Evolutionary conservation across 2,797 vertebrate genomes (phyloP).

Genomic region (Atherinosoma microstoma): DNA sequence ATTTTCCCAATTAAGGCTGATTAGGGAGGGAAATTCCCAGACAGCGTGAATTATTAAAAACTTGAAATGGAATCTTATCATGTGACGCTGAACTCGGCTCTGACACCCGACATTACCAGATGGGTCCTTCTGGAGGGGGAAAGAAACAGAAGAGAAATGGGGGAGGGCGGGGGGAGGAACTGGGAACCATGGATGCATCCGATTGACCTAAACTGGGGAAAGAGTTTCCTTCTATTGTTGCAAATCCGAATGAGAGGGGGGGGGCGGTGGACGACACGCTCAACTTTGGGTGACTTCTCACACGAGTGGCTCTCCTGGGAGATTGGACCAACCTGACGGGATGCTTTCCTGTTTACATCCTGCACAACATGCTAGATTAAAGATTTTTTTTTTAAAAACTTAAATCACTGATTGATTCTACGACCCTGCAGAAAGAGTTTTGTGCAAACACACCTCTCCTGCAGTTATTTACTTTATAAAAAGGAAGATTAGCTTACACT

Average conservation of each 20-base stretch:
- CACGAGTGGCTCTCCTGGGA: not conserved
- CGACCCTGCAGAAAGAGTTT: too few species aligned
- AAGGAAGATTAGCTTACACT: too few species aligned
- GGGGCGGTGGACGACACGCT: too few species aligned
- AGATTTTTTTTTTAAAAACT: too few species aligned
- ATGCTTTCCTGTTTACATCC: not conserved
- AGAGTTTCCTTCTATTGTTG: constrained; percentile 73
- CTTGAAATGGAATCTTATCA: constrained; percentile 74
- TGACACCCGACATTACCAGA: constrained; percentile 65
- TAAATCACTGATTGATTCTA: too few species aligned
- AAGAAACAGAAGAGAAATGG: not conserved
- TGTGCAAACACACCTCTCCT: too few species aligned
- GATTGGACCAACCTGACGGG: not conserved
- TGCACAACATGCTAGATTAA: not conserved
- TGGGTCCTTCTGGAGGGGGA: constrained; percentile 36
- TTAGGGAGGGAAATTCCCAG: constrained; percentile 80
- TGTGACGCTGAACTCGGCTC: constrained; percentile 40
- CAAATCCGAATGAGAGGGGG: not conserved
- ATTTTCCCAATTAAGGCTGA: constrained; percentile 81
- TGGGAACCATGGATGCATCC: constrained; percentile 33
- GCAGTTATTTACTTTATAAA: too few species aligned
- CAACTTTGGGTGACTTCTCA: constrained; percentile 21
- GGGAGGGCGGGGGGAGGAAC: too few species aligned
- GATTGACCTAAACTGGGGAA: constrained; percentile 60
- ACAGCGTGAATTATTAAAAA: constrained; percentile 83